Conservation (phyloP, 2,888 invertebrate species). For the Xestia ashworthii region DNA sequence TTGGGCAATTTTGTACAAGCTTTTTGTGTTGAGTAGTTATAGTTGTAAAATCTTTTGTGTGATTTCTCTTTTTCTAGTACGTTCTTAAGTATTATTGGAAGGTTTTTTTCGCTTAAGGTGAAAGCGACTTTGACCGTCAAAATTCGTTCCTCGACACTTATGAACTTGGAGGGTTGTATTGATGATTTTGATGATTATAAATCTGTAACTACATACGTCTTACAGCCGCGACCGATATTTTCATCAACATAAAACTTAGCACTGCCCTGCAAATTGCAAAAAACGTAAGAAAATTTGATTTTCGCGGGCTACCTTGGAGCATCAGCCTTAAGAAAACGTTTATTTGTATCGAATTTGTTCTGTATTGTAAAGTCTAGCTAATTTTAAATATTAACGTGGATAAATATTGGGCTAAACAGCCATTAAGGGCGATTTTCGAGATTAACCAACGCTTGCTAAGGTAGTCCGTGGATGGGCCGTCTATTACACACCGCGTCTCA, state of each 20-base stretch:
- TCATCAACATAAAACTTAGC: too few relatives aligned
- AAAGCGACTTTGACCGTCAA: too few relatives aligned
- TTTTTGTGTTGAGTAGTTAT: not conserved
- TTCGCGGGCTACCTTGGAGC: too few relatives aligned
- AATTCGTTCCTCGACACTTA: too few relatives aligned
- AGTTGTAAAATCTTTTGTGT: not conserved
- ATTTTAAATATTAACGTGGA: too few relatives aligned
- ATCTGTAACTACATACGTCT: too few relatives aligned
- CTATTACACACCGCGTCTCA: not conserved
- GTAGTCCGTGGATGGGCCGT: not conserved
- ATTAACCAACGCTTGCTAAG: not conserved
- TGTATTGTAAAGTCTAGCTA: not conserved
- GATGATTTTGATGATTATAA: too few relatives aligned
- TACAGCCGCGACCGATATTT: too few relatives aligned
- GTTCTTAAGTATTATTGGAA: not conserved
- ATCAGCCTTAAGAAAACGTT: too few relatives aligned
- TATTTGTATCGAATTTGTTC: not conserved
- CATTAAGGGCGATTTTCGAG: not conserved
- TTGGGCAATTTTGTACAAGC: not conserved
- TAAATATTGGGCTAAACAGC: not conserved
- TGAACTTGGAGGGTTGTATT: too few relatives aligned
- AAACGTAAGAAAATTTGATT: too few relatives aligned
- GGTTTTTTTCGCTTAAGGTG: not conserved
- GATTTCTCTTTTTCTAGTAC: not conserved
- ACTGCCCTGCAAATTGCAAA: too few relatives aligned